Conservation (phyloP, 92 coral and sea anemone genomes). For the Siderastrea siderea region DNA sequence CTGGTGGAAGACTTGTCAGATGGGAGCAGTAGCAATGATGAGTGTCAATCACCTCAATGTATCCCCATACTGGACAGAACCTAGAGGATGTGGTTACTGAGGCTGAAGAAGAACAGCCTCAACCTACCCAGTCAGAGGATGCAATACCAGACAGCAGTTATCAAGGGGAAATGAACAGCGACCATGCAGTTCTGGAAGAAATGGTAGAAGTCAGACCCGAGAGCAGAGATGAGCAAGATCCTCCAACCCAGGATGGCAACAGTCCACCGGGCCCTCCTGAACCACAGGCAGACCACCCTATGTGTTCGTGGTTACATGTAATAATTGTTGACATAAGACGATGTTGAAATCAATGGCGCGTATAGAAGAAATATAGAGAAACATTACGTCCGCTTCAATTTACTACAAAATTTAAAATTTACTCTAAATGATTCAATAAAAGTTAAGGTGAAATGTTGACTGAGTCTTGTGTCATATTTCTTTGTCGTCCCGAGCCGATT, state of each 20-base stretch:
- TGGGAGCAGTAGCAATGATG: slow-evolving; percentile 13
- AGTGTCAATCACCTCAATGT: neutral
- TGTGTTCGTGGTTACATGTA: too few relatives aligned
- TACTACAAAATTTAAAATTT: too few relatives aligned
- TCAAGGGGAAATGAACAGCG: neutral
- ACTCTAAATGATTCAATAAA: too few relatives aligned
- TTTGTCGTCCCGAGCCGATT: too few relatives aligned
- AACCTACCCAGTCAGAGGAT: slow-evolving; percentile 1
- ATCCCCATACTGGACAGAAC: slow-evolving; percentile 11
- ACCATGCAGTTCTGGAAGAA: neutral
- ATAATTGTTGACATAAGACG: too few relatives aligned
- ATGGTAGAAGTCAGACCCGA: neutral
- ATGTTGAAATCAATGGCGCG: too few relatives aligned
- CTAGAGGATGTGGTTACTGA: slow-evolving; percentile 2
- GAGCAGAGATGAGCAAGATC: slow-evolving; percentile 2
- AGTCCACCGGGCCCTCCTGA: neutral
- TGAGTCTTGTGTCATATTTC: too few relatives aligned
- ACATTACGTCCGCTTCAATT: too few relatives aligned
- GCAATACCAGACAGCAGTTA: neutral
- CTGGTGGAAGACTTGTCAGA: slow-evolving; percentile 7
- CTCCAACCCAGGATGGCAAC: neutral
- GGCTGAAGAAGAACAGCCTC: neutral
- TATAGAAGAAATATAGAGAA: too few relatives aligned
- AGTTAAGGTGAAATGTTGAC: too few relatives aligned
- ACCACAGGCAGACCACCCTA: too few relatives aligned